phyloP scores from a whole-genome alignment of 2,797 vertebrate genomes.

The Sebastes matsubarae region DNA sequence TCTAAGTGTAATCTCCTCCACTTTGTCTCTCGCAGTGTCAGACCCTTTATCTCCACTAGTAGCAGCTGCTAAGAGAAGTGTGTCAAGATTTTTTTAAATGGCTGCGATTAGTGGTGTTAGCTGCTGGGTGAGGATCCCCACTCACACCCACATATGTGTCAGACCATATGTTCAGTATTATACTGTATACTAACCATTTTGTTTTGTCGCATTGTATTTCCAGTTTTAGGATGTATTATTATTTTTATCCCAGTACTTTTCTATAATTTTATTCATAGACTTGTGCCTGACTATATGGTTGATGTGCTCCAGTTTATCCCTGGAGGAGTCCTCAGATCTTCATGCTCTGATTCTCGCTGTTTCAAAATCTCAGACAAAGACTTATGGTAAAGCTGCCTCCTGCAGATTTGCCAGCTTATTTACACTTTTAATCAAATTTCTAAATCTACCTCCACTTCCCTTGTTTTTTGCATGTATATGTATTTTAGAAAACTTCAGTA shows the following conservation, averaged over 20 bases:
- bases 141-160: not conserved
- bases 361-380: constrained; percentile 1
- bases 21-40: constrained; percentile 14
- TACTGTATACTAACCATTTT: not conserved
- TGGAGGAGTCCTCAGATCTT: not conserved
- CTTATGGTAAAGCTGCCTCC: not conserved
- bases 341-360: not conserved
- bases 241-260: not conserved
- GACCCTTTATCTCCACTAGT: constrained; percentile 20
- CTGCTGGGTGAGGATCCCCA: not conserved
- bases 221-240: not conserved
- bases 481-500: not conserved
- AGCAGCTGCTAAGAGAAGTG: constrained; percentile 15
- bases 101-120: constrained; percentile 11
- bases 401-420: not conserved
- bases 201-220: not conserved
- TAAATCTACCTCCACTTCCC: not conserved
- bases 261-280: not conserved
- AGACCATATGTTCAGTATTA: not conserved
- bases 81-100: constrained; percentile 6
- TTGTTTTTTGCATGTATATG: not conserved
- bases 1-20: constrained; percentile 2
- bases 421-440: not conserved
- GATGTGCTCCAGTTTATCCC: not conserved
- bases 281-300: not conserved